A percentile compares a stretch with the other conserved stretches of the same genome.
Evolutionary conservation across 1,140 invertebrate species (phyloP).

Genomic region (Cardiocondyla obscurior): DNA sequence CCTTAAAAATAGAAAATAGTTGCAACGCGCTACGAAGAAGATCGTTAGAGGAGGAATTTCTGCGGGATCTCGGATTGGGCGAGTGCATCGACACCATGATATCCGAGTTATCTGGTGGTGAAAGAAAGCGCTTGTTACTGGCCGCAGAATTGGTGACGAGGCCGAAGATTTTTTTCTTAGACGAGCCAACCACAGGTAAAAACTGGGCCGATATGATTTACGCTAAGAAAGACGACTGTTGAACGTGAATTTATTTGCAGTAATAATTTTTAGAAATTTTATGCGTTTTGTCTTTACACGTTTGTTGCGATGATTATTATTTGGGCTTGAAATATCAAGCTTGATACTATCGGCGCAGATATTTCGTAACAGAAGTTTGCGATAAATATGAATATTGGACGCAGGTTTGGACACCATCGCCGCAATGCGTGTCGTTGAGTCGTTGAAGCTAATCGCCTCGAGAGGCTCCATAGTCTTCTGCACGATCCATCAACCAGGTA

Average conservation of each 20-base stretch:
- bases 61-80: slow-evolving; percentile 84
- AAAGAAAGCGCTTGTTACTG: slow-evolving; percentile 91
- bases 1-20: slow-evolving; percentile 83
- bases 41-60: slow-evolving; percentile 83
- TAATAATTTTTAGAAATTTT: not conserved
- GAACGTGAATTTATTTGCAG: not conserved
- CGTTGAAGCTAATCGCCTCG: slow-evolving; percentile 87
- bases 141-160: slow-evolving; percentile 92
- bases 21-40: not conserved
- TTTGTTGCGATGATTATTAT: not conserved
- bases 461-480: slow-evolving; percentile 91
- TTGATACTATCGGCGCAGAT: not conserved
- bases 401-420: slow-evolving; percentile 89
- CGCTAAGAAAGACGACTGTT: not conserved
- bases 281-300: not conserved
- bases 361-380: not conserved
- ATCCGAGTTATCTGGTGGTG: slow-evolving; percentile 89
- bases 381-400: not conserved
- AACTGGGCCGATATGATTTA: not conserved
- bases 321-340: not conserved
- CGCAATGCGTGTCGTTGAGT: slow-evolving; percentile 87
- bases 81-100: slow-evolving; percentile 87
- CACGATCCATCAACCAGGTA: slow-evolving; percentile 95
- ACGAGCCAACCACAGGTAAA: slow-evolving; percentile 86
- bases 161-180: slow-evolving; percentile 88